phyloP scores from a whole-genome alignment of 2,888 invertebrate species.

The Epicampocera succincta region DNA sequence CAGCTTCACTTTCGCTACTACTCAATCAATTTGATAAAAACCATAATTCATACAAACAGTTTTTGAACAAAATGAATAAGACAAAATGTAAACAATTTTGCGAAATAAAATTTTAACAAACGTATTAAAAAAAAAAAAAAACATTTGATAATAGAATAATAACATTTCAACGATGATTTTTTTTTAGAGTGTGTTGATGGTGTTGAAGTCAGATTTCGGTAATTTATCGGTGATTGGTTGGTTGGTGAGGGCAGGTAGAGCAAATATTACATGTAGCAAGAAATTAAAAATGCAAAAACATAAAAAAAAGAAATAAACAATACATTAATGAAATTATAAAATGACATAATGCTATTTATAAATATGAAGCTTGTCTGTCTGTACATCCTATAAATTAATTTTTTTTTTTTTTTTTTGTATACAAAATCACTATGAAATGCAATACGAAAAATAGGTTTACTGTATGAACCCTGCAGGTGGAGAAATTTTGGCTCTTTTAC shows the following conservation, averaged over 20 bases:
- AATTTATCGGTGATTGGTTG: constrained; percentile 41
- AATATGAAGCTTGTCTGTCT: constrained; percentile 7
- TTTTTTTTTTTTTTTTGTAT: not conserved
- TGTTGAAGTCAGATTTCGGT: constrained; percentile 31
- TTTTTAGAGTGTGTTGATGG: constrained; percentile 32
- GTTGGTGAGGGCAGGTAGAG: constrained; percentile 40
- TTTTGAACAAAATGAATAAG: constrained; percentile 59
- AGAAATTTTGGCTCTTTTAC: not conserved
- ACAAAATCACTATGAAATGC: constrained; percentile 14
- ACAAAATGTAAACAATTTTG: constrained; percentile 54
- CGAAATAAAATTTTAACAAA: constrained; percentile 20
- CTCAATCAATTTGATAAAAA: constrained; percentile 67
- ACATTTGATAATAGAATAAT: constrained; percentile 21
- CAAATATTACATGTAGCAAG: constrained; percentile 59
- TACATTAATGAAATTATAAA: constrained; percentile 52
- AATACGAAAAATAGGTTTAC: constrained; percentile 24
- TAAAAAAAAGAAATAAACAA: constrained; percentile 50
- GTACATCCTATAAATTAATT: not conserved
- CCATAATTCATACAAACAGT: constrained; percentile 70
- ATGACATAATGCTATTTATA: constrained; percentile 19
- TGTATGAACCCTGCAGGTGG: constrained; percentile 24
- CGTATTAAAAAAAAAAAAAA: constrained; percentile 1
- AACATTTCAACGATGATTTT: constrained; percentile 1
- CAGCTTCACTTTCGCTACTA: constrained; percentile 76
- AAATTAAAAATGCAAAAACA: constrained; percentile 63